Evolutionary conservation across 2,113 vertebrate genomes (phyloP), one percentile per base, ranked within the genome.

Genomic region (Scophthalmus maximus): DNA sequence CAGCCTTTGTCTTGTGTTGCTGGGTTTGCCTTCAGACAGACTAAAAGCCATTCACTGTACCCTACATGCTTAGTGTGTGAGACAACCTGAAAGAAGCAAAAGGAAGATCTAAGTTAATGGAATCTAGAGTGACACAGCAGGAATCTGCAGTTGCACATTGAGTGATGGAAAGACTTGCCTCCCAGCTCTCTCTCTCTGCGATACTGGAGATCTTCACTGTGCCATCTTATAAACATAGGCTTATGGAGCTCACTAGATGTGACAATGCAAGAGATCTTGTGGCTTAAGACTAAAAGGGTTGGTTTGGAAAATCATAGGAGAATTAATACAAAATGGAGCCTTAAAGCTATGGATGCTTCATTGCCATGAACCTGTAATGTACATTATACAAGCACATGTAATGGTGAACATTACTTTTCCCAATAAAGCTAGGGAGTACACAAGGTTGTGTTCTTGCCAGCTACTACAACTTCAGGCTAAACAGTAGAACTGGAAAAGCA

Each of bases 141-240:
- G 69, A 71, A 78, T 42, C 66, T 70, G 36, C 55, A 52, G 69
- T 71, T 64, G 60, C 51, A 71, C 58, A 67, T 29, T 40, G 55
- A 78, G 63, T 64, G 62, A 79, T 72, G 62, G 68, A 79, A 74
- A 84, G 69, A 81, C 73, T 79, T 78, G 67, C 59, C 70, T 76
- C 75, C 65, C 68, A 85, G 60, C 61, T 53, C 55, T 67, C 65
- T 78, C 29, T 46, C 55, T 67, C 65, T 78, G 26, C 42, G 42
- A 51, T 78, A 27, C 50, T 22, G 34, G 38, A 81, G 57, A 84
- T 52, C 56, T 63, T 71, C 51, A 34, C 61, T 49, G 30, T 40
- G 59, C 44, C 72, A 58, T 62, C 76, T 53, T 52, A 49, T 38
- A 63, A 87, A 82, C 53, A 78, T 61, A 82, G 38, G 46, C 30